Base-by-base conservation (phyloP, 2,888 invertebrate species). In the Xanthia icteritia region DNA sequence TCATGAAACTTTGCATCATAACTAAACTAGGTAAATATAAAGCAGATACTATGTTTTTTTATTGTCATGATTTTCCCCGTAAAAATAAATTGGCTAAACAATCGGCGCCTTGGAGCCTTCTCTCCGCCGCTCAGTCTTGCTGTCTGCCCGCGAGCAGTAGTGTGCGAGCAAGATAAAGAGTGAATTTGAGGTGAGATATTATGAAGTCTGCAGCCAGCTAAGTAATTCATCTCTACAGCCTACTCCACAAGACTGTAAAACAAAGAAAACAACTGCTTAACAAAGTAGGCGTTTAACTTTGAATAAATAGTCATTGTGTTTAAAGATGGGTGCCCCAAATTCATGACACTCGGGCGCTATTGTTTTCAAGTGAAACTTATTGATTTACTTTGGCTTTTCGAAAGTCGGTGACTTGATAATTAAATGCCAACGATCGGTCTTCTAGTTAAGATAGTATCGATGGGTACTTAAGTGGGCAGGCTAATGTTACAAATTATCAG, bases 371-470 rank as follows among this genome's bases (percentile, higher is more conserved):
- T 74, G 85, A 89, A 85, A 87, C 84, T 42, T 75, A 79, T 71
- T 82, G 85, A 89, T 89, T 89, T 84, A 87, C 79, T 82, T 71
- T 71, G 61, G 36, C 36, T 65, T 81, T 89, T 88, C 68, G 87
- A 88, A 88, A 88, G 89, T 82, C 51, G 20, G 56, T 79, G 61
- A 66, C 67, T 80, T 80, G 56, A 84, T 84, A 84, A 84, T 84
- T 84, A 77, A 84, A 77, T 80, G 87, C 65, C 58, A 66, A 31
- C n/a, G 56, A 83, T 86, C 75, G 27, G 61, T 86, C 83, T 86
- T 75, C n/a, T 20, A 60, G 54, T 73, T 60, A 23, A 77, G 86
- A 83, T 82, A 39, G 9, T 54, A 77, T 77, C 58, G 54, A 42
- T 36, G 13, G 51, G 20, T 54, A 48, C 56, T 45, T 65, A 42